Evolutionary conservation across 2,113 vertebrate species (phyloP), one percentile per base, ranked within the genome.

Genomic region (Sardina pilchardus): DNA sequence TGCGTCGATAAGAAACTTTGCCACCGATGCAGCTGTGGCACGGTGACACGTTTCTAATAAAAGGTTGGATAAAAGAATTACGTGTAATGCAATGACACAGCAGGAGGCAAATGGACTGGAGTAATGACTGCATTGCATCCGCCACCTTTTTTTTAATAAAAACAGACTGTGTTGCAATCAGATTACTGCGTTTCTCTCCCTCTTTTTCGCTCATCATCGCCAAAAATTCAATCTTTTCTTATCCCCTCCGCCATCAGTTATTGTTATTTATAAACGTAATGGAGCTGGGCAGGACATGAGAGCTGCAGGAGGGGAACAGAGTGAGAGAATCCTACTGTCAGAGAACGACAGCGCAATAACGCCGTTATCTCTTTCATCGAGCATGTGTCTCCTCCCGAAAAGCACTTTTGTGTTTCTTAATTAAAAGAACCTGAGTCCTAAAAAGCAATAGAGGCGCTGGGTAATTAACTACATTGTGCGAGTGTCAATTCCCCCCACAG

Each of bases 391-490:
- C 87, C 83, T 88, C 91, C 82, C 91, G 88, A 93, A 92, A 93
- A 86, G 89, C 90, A 91, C 90, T 90, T 91, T 90, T 90, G 89
- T 93, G 92, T 92, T 92, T 89, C 91, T 94, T 94, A 94, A 95
- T 95, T 93, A 94, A 94, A 92, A 88, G 34, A 90, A 91, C 91
- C 90, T 82, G 88, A 94, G 92, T 93, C 92, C 92, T 92, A 91
- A 91, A 94, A 94, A 94, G 93, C 93, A 92, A 93, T 94, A 92
- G 94, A 93, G 94, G 92, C 89, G 85, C 93, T 90, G 59, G 86
- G 91, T 95, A 95, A 95, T 95, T 94, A 94, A 95, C 92, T 90
- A 90, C 89, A 92, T 91, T 94, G 92, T 93, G 89, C 42, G 88
- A 92, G 88, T 91, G 91, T 92, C 91, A 89, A 90, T 88, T 90